These are phyloP conservation scores for Dryobates pubescens DNA, from an alignment of 2,797 vertebrate genomes.

Conservation along the genomic window DNA sequence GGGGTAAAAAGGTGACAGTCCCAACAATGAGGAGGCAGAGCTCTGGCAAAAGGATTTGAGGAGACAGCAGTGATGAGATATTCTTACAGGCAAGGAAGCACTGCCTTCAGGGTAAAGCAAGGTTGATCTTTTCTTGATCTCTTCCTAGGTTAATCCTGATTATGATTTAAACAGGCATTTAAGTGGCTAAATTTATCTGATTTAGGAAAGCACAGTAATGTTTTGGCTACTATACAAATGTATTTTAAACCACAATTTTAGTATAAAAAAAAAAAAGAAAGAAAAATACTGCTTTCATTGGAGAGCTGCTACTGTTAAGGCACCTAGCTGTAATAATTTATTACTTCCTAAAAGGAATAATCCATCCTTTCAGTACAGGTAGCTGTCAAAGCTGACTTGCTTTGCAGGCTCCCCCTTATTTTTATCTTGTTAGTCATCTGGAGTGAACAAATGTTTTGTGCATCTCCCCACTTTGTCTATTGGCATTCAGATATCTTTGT, in stretches of 20 bases:
- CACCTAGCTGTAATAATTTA: background rate
- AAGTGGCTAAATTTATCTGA: slow-evolving; percentile 17
- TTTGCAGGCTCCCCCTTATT: background rate
- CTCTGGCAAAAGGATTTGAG: background rate
- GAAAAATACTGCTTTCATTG: background rate
- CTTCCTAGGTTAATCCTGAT: slow-evolving; percentile 34
- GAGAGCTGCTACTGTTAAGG: background rate
- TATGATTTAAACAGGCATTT: slow-evolving; percentile 19
- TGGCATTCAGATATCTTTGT: background rate
- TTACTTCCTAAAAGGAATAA: background rate
- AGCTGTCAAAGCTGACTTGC: background rate
- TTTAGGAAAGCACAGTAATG: background rate
- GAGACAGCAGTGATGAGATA: background rate
- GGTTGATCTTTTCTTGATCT: slow-evolving; percentile 32
- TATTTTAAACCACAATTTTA: background rate
- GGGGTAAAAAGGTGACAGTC: background rate
- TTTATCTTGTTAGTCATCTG: background rate
- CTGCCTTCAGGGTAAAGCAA: background rate
- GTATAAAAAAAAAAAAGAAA: background rate
- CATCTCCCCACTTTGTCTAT: background rate
- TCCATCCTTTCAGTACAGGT: background rate
- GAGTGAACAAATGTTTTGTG: background rate
- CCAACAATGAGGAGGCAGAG: background rate
- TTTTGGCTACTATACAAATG: slow-evolving; percentile 24
- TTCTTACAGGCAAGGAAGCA: background rate